Evolutionary conservation across 2,888 invertebrate species (phyloP), one percentile per base, ranked within the genome.

Genomic region (Acanthococcus lagerstroemiae): DNA sequence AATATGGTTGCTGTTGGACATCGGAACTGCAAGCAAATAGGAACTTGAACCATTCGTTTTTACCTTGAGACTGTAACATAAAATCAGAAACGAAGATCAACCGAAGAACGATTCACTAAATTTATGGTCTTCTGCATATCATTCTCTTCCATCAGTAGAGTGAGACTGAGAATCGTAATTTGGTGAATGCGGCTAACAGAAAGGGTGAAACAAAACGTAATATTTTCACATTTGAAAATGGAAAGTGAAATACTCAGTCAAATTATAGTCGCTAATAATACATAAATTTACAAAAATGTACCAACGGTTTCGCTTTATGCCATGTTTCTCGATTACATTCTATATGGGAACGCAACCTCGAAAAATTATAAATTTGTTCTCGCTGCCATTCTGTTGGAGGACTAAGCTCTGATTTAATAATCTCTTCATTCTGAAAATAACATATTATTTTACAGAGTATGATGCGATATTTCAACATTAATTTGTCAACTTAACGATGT

Each of bases 311-410:
- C 15, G 25, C 50, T n/a, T 21, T n/a, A 9, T 22, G 21, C 63
- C 63, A 63, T 5, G 26, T 37, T 54, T 63, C 63, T 30, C 54
- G 6, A 52, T 63, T 63, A 17, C 50, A 27, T 63, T 54, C 54
- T 1, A 63, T 54, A 21, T 24, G 27, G 27, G 1, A 52, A 25
- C 63, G 63, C 17, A 63, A 25, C 30, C 37, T 50, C 6, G 63
- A 63, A 63, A 63, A 63, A 25, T 52, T 52, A 6, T 52, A 63
- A 22, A 54, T 37, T 37, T 63, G 63, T 24, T 17, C 15, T 9
- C 12, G 52, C 5, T 52, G 30, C 63, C 63, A 63, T 52, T 63
- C 22, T 24, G 52, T 27, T 1, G 63, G 54, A 27, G 63, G 25
- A 17, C 44, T 17, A 25, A 54, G 63, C 17, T 21, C 37, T 3